A percentile compares a stretch with the other conserved stretches of the same genome.
Evolutionary conservation across 2,113 vertebrate genomes (phyloP).

Genomic region (Orientallactaga bullata): DNA sequence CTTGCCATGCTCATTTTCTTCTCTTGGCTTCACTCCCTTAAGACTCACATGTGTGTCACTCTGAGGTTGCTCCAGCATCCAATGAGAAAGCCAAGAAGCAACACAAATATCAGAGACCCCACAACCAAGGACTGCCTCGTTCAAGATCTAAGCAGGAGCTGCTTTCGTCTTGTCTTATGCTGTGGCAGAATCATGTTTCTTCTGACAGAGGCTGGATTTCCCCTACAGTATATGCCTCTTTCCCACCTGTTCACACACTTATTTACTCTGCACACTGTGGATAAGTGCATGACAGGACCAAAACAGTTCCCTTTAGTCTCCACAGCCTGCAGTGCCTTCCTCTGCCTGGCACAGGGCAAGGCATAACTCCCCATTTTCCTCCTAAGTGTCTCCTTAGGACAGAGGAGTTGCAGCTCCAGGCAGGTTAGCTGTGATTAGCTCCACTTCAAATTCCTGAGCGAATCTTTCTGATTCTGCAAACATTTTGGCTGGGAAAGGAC

Average conservation of each 20-base stretch:
- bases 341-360: background rate
- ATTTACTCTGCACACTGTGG: background rate
- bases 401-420: background rate
- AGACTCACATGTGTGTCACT: no score
- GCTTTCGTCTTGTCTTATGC: background rate
- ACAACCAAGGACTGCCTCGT: no score
- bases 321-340: background rate
- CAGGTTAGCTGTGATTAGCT: background rate
- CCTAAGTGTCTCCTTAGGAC: background rate
- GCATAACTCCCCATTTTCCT: background rate
- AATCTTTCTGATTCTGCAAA: background rate
- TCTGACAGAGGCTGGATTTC: background rate
- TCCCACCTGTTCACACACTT: background rate
- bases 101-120: no score
- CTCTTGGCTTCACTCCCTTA: background rate
- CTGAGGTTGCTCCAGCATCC: no score
- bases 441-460: background rate
- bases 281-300: background rate
- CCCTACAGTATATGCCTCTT: background rate
- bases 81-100: no score
- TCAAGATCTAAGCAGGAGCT: background rate
- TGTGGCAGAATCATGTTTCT: background rate
- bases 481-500: background rate
- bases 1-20: background rate
- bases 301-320: background rate